Base-by-base conservation (phyloP, 2,888 invertebrate species). In the Leucoma salicis region DNA sequence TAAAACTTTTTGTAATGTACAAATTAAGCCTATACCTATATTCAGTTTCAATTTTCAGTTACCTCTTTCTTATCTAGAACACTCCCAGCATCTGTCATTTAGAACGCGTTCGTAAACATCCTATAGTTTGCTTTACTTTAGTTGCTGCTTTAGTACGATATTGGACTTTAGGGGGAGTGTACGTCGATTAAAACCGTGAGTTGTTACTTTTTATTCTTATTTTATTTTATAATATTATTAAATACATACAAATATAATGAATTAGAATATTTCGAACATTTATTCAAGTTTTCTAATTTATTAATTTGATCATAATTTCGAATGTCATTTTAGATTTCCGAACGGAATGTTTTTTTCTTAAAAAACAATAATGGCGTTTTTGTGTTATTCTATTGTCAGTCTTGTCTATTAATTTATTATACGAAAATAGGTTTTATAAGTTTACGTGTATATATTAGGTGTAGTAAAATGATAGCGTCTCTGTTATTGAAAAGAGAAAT, bases 11-110 rank as follows among this genome's bases (percentile, higher is more conserved):
- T 7, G 29, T 29, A 4, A 4, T 29, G 12, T 29, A 29, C 2
- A 13, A 29, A 13, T 5, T 29, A 29, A 29, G 5, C 1, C 14
- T 13, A 29, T 29, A 29, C 15, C 27, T 35, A 27, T 10, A 35
- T 15, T 7, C 11, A 15, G 27, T 35, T 13, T 14, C 14, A 24
- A n/a, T n/a, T n/a, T 34, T 34, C 24, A 35, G 14, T 35, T 49
- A 49, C 35, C 0, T 0, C 18, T 37, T 49, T 57, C 33, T 40
- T 39, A 49, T 57, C 58, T 49, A 40, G 21, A 46, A 2, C 43
- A 46, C 36, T 49, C 58, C 42, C 49, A 57, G 46, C 54, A 42
- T 56, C 54, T 44, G 33, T 46, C 53, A 42, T 54, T 54, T 8
- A 42, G 10, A 15, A 10, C 7, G 29, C 5, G 29, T 33, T 54